Evolutionary conservation across 2,888 invertebrate species (phyloP), one percentile per base, ranked within the genome.

Genomic region (Drosophila fungiperda): DNA sequence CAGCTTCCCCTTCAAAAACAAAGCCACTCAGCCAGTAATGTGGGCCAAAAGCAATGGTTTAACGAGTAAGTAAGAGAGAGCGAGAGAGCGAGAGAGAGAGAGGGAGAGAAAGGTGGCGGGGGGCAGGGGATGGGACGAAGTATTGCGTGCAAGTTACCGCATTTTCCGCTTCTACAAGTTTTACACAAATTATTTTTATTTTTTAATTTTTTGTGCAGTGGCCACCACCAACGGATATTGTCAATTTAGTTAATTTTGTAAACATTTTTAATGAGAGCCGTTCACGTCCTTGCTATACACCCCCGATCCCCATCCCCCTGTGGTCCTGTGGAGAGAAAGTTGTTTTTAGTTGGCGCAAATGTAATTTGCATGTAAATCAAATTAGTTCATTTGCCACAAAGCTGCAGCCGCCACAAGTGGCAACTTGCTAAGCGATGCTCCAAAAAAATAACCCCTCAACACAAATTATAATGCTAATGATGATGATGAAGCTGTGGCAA

Each of bases 301-400:
- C 17, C 38, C 17, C 38, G 8, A 3, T 3, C 38, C 11, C 9
- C 1, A 7, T 1, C 20, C 7, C 3, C 3, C 3, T 15, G 40
- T 8, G n/a, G 40, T 40, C 40, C 40, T 40, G 40, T n/a, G 40
- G 23, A 38, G 36, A 1, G 48, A 48, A 68, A 73, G 59, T 68
- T 54, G 12, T 68, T 75, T 70, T 68, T 57, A 72, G 62, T 68
- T 78, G 58, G 69, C 55, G 68, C 53, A 75, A 80, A 69, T 82
- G 74, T 75, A 82, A 87, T 87, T 84, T 87, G 72, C 80, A 80
- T 84, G 82, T 78, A 84, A 85, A 87, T 80, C 78, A 82, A 87
- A 80, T 84, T 76, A 87, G 84, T 80, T 76, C 65, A 78, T 78
- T 82, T 75, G 69, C 38, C 50, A 17, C 29, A 17, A n/a, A 50